phyloP scores from a whole-genome alignment of 1,140 invertebrate species.

The Vanessa tameamea region DNA sequence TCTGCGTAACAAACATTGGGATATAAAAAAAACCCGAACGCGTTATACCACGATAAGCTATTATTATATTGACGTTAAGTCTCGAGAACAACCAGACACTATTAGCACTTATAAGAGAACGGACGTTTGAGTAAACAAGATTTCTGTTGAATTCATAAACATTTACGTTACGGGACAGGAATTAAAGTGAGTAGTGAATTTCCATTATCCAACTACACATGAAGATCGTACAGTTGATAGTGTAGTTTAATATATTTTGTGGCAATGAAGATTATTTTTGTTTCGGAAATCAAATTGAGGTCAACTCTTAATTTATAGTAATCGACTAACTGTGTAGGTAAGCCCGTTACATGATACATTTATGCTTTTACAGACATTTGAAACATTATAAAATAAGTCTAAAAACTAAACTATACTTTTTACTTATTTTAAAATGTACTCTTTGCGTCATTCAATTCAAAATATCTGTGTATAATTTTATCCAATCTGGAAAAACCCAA shows the following conservation, averaged over 20 bases:
- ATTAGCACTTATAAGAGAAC: neutral
- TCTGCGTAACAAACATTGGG: neutral
- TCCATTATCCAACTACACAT: neutral
- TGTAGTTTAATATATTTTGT: neutral
- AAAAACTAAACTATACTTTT: neutral
- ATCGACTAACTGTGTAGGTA: too few relatives aligned
- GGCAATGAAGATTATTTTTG: neutral
- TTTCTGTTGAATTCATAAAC: neutral
- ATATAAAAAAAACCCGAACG: neutral
- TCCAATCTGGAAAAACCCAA: conserved; percentile 30
- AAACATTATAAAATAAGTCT: too few relatives aligned
- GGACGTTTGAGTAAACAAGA: conserved; percentile 6
- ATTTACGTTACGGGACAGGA: neutral
- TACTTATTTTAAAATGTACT: neutral
- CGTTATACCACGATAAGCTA: neutral
- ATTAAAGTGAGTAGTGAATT: neutral
- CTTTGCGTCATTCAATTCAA: conserved; percentile 7
- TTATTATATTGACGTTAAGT: conserved; percentile 1
- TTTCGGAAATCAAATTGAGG: neutral
- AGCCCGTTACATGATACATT: too few relatives aligned
- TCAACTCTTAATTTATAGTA: neutral
- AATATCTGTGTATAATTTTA: neutral
- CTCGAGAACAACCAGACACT: neutral
- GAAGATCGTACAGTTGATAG: too few relatives aligned
- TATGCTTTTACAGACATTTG: neutral